These are phyloP conservation scores for Xylocampa areola DNA, from an alignment of 2,888 invertebrate genomes.

Conservation along the genomic window DNA sequence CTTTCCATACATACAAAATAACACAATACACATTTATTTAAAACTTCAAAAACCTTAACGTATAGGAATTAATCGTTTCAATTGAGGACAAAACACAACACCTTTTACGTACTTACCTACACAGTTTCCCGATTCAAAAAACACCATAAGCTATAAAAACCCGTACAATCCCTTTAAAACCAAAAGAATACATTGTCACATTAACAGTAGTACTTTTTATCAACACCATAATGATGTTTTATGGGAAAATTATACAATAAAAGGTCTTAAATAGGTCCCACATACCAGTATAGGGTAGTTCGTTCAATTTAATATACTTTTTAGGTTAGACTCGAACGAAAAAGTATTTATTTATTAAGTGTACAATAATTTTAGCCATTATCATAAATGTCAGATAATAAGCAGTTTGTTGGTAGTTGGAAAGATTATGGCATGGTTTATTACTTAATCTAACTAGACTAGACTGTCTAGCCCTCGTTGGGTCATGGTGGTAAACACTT, in stretches of 20 bases:
- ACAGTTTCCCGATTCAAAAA: conserved; percentile 41
- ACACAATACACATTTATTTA: conserved; percentile 33
- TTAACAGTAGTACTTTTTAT: conserved; percentile 63
- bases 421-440: conserved; percentile 26
- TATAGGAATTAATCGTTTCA: conserved; percentile 2
- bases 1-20: conserved; percentile 18
- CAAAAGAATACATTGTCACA: conserved; percentile 62
- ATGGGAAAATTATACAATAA: conserved; percentile 71
- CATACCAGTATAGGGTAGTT: conserved; percentile 40
- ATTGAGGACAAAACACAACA: conserved; percentile 33
- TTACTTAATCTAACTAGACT: conserved; percentile 27
- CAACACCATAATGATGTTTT: conserved; percentile 66
- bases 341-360: conserved; percentile 54
- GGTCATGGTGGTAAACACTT: neutral
- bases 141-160: conserved; percentile 33
- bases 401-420: conserved; percentile 13
- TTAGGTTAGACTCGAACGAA: conserved; percentile 61
- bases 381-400: conserved; percentile 60
- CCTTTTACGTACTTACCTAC: conserved; percentile 23
- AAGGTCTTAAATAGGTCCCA: conserved; percentile 62
- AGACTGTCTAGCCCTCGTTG: neutral
- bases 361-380: conserved; percentile 60
- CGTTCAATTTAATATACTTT: conserved; percentile 48
- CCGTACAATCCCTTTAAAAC: conserved; percentile 45
- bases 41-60: conserved; percentile 12